Evolutionary conservation across 2,888 invertebrate species (phyloP).

Genomic region (Platycnemis pennipes): DNA sequence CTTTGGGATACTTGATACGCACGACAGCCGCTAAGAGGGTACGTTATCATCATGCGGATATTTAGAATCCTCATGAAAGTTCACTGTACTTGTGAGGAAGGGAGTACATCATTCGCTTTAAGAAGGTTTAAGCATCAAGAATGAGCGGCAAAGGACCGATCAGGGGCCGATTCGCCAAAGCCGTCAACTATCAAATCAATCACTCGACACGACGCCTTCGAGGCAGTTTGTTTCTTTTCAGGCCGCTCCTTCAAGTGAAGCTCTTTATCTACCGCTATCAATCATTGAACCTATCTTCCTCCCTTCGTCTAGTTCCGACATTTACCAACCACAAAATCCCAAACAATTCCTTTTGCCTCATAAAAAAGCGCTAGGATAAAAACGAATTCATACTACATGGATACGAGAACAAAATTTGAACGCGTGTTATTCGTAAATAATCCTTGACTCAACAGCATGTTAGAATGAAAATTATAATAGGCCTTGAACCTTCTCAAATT

Average conservation of each 20-base stretch:
- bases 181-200: not conserved
- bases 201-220: not conserved
- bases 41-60: not conserved
- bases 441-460: too few species aligned
- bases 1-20: not conserved
- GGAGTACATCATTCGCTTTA: not conserved
- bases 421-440: too few species aligned
- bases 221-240: not conserved
- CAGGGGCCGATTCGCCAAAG: not conserved
- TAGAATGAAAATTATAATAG: too few species aligned
- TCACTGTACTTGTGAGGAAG: not conserved
- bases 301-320: not conserved
- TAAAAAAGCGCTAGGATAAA: too few species aligned
- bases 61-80: not conserved
- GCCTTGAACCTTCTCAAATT: too few species aligned
- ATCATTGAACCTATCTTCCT: not conserved
- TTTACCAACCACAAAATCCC: not conserved
- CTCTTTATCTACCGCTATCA: not conserved
- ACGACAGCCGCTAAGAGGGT: not conserved
- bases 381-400: too few species aligned
- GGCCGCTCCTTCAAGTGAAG: not conserved
- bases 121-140: not conserved
- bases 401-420: too few species aligned
- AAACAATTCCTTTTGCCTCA: too few species aligned
- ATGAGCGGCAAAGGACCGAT: not conserved